Evolutionary conservation across 2,888 invertebrate genomes (phyloP).

Genomic region (Heliconius cydno): DNA sequence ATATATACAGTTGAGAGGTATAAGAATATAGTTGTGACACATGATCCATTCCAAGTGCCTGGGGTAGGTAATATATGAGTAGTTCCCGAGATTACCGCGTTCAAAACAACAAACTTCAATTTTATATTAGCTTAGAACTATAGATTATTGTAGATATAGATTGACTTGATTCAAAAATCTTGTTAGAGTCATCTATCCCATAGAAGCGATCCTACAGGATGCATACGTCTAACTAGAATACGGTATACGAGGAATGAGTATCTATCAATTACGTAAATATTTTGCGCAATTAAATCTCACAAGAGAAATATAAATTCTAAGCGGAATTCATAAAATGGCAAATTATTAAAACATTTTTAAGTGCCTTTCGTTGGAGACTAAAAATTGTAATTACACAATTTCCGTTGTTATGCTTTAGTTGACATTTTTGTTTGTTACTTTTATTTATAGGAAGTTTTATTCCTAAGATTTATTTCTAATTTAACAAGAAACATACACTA

Average conservation of each 20-base stretch:
- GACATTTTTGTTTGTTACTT: not conserved
- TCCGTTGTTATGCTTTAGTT: not conserved
- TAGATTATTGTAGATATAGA: not conserved
- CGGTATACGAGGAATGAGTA: not conserved
- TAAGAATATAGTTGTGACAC: too few relatives aligned
- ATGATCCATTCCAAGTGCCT: too few relatives aligned
- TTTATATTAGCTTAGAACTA: too few relatives aligned
- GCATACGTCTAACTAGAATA: not conserved
- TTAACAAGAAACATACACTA: too few relatives aligned
- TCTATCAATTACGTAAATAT: conserved; percentile 8
- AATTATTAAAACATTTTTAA: not conserved
- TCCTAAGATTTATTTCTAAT: not conserved
- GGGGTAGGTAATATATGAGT: not conserved
- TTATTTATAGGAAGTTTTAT: not conserved
- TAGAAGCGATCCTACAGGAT: not conserved
- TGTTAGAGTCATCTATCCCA: not conserved
- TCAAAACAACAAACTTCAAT: not conserved
- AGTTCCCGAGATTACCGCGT: not conserved
- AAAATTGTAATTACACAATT: conserved; percentile 13
- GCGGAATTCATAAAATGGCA: not conserved
- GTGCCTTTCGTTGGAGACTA: not conserved
- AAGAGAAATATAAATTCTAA: not conserved
- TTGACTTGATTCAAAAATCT: not conserved
- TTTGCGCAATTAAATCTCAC: conserved; percentile 3
- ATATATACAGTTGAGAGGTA: too few relatives aligned